Evolutionary conservation across 2,797 vertebrate genomes (phyloP), one percentile per base, ranked within the genome.

Genomic region (Amniataba percoides): DNA sequence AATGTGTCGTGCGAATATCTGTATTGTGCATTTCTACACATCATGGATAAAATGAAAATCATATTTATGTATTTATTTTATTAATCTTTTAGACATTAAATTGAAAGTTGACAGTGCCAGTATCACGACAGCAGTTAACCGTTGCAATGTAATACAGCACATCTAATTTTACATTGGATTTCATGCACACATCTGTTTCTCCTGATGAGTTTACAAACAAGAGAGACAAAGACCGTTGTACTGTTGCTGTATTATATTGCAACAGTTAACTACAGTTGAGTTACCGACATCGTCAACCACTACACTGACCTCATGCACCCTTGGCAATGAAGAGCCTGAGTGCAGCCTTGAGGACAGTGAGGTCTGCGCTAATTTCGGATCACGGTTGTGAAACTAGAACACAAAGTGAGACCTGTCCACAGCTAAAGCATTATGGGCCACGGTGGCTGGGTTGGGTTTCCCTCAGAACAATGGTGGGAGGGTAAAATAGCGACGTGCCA

Each of bases 291-390:
- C 27, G 27, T 31, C 27, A n/a, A 40, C 2, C 25, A 16, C 5
- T n/a, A 15, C 16, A 7, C 25, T 19, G 12, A 53, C 51, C 25
- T 57, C 15, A 25, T 42, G 60, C 10, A 25, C 19, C 39, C 19
- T 6, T 13, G 31, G 21, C 59, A 27, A 2, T 49, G 23, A 62
- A 42, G 21, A 77, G 82, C 64, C 79, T 58, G 72, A 74, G 60
- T 39, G 45, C 43, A 51, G 39, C 73, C 61, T 18, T 45, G 63
- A 63, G 78, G 65, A 71, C 58, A 61, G 45, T 12, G 51, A 51
- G 80, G 56, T 49, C 64, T 62, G 61, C 16, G 59, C 86, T 91
- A 68, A 90, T 78, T 90, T 85, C 42, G 63, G 80, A 78, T 36
- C 70, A n/a, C 16, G 48, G 42, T 39, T 78, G 78, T 77, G 71